These are phyloP conservation scores for Rhopalosiphum padi DNA, from an alignment of 1,140 invertebrate genomes.

Conservation along the genomic window DNA sequence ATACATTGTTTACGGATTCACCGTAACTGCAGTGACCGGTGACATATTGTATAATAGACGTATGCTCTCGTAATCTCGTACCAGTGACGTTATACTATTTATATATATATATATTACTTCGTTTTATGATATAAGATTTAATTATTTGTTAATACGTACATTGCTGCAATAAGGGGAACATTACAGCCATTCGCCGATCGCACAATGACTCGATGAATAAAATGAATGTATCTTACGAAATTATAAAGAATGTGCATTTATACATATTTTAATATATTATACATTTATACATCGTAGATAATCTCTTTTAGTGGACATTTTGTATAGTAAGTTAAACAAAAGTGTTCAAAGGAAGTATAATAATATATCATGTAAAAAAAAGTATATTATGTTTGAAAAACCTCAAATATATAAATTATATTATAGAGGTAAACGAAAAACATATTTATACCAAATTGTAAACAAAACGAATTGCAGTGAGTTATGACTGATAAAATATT, in stretches of 20 bases:
- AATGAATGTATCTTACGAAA: not conserved
- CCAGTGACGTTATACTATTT: not conserved
- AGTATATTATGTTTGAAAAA: too few species aligned
- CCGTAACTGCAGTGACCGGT: not conserved
- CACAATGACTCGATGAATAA: not conserved
- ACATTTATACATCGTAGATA: too few species aligned
- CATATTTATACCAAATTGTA: too few species aligned
- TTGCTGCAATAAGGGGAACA: not conserved
- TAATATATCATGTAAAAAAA: too few species aligned
- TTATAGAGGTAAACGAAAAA: too few species aligned
- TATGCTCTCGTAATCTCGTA: not conserved
- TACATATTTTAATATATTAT: too few species aligned
- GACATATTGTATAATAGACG: not conserved
- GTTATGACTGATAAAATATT: too few species aligned
- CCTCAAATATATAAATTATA: too few species aligned
- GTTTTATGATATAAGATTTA: not conserved
- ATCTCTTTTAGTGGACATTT: too few species aligned
- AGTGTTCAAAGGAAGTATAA: too few species aligned
- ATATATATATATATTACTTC: not conserved
- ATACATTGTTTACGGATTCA: slow-evolving; percentile 18
- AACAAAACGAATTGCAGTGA: too few species aligned
- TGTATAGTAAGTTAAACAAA: too few species aligned
- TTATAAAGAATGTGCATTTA: not conserved
- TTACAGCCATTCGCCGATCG: not conserved
- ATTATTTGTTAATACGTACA: not conserved